These are phyloP conservation scores for Chionoecetes opilio DNA, from an alignment of 1,140 invertebrate genomes.

Conservation along the genomic window DNA sequence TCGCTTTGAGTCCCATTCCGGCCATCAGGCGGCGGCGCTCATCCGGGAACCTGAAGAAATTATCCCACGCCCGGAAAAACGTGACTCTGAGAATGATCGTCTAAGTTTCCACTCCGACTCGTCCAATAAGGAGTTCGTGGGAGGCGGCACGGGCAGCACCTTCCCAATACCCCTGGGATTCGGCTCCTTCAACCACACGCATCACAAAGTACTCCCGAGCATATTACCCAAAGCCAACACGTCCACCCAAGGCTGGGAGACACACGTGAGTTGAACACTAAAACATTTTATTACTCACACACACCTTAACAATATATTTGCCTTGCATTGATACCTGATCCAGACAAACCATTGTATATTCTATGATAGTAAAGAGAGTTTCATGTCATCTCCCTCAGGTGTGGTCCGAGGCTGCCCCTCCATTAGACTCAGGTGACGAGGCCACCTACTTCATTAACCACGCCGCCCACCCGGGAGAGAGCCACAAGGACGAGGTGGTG, in stretches of 20 bases:
- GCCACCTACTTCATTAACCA: neutral
- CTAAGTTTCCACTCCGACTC: neutral
- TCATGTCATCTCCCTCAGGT: neutral
- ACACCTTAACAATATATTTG: neutral
- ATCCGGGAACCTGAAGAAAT: conserved; percentile 47
- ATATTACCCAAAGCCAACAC: neutral
- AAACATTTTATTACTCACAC: neutral
- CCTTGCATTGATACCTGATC: neutral
- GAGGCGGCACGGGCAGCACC: neutral
- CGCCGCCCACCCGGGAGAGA: neutral
- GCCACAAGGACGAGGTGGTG: neutral
- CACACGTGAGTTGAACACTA: neutral
- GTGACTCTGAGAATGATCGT: neutral
- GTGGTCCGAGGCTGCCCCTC: neutral
- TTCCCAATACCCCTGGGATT: conserved; percentile 36
- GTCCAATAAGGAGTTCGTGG: neutral
- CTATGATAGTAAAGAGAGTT: too few relatives aligned
- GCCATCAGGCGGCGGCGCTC: conserved; percentile 37
- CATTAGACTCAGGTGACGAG: conserved; percentile 54
- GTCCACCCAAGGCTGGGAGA: neutral
- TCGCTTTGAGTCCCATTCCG: neutral
- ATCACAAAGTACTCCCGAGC: neutral
- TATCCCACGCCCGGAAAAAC: neutral
- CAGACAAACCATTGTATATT: neutral
- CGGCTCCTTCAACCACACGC: conserved; percentile 56